Evolutionary conservation across 2,888 invertebrate genomes (phyloP).

Genomic region (Colostygia pectinataria): DNA sequence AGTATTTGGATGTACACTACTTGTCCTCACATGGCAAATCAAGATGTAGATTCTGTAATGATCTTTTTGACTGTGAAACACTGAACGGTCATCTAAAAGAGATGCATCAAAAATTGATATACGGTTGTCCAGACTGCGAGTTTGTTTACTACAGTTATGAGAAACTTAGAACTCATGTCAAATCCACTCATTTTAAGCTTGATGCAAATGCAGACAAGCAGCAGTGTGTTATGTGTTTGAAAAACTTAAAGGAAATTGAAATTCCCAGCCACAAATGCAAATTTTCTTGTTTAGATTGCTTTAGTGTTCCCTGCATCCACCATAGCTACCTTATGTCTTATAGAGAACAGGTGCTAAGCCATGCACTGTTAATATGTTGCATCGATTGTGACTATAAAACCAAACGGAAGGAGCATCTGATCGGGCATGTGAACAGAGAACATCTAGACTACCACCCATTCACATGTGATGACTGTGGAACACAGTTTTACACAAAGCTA

Average conservation of each 20-base stretch:
- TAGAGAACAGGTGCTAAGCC: constrained; percentile 49
- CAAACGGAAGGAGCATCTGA: constrained; percentile 51
- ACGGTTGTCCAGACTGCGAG: constrained; percentile 49
- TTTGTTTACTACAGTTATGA: constrained; percentile 48
- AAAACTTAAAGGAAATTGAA: constrained; percentile 41
- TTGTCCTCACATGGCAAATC: constrained; percentile 43
- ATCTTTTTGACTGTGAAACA: constrained; percentile 37
- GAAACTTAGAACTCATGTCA: constrained; percentile 47
- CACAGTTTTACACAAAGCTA: constrained; percentile 56
- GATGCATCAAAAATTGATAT: constrained; percentile 42
- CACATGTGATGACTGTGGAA: constrained; percentile 52
- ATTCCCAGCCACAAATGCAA: constrained; percentile 53
- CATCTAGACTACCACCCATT: constrained; percentile 60
- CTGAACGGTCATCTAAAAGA: constrained; percentile 44
- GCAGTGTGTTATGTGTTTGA: constrained; percentile 53
- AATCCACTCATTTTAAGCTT: constrained; percentile 39
- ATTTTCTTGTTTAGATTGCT: constrained; percentile 53
- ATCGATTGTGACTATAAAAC: constrained; percentile 57
- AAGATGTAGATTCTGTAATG: constrained; percentile 51
- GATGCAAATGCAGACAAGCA: constrained; percentile 9
- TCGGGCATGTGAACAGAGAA: constrained; percentile 55
- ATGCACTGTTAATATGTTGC: constrained; percentile 47
- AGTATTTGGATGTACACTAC: constrained; percentile 53
- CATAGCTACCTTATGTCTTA: constrained; percentile 52
- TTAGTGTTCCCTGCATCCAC: constrained; percentile 53